phyloP scores from a whole-genome alignment of 30 jellyfish, hydroid and myxozoan genomes.

The Chironex yamaguchii region DNA sequence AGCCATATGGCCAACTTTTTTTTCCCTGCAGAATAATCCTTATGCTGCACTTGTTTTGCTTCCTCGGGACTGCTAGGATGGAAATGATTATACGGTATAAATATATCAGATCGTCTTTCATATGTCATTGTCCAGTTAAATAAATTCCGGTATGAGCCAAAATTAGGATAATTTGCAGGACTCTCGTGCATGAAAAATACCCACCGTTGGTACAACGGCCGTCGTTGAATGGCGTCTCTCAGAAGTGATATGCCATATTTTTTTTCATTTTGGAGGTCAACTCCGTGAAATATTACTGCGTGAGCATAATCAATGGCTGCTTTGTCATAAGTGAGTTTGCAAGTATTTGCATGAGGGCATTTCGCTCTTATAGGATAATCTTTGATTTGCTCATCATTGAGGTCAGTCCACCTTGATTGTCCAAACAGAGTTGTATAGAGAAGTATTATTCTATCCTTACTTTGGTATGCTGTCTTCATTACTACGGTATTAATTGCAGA shows the following conservation, averaged over 20 bases:
- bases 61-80: neutral
- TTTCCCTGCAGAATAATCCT: conserved; percentile 74
- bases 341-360: conserved; percentile 58
- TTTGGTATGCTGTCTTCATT: too few relatives aligned
- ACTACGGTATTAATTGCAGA: too few relatives aligned
- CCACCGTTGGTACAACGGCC: conserved; percentile 83
- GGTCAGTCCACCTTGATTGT: conserved; percentile 60
- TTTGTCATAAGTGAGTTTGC: conserved; percentile 80
- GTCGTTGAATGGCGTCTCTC: conserved; percentile 16
- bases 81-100: conserved; percentile 58
- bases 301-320: conserved; percentile 57
- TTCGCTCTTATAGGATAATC: conserved; percentile 37
- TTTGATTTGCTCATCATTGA: conserved; percentile 24
- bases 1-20: conserved; percentile 73
- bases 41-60: conserved; percentile 2
- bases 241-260: conserved; percentile 57
- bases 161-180: conserved; percentile 33
- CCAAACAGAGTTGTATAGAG: conserved; percentile 77
- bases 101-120: conserved; percentile 74
- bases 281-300: conserved; percentile 82
- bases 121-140: conserved; percentile 94
- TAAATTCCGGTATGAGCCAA: conserved; percentile 54
- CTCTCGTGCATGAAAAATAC: conserved; percentile 89
- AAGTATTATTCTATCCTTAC: conserved; percentile 72
- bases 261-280: conserved; percentile 11